These are phyloP conservation scores for Salvator merianae DNA, from an alignment of 2,113 vertebrate genomes.

Conservation along the genomic window DNA sequence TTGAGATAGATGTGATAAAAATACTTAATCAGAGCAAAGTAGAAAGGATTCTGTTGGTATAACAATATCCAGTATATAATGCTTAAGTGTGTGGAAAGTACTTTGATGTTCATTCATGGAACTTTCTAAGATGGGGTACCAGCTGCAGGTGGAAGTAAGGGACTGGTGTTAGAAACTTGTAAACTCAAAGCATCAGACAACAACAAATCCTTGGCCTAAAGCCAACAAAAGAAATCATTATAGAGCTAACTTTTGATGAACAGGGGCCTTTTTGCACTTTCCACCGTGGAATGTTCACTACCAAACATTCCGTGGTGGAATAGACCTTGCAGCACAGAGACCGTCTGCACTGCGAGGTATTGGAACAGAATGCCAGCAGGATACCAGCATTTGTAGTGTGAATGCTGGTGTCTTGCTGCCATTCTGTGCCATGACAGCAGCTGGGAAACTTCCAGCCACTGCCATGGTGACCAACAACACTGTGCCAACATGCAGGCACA, in stretches of 20 bases:
- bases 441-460: too few relatives aligned
- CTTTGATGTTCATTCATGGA: background rate
- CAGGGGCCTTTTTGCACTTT: too few relatives aligned
- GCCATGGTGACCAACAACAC: too few relatives aligned
- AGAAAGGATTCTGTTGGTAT: background rate
- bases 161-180: background rate
- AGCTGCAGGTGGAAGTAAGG: background rate
- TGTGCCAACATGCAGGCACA: too few relatives aligned
- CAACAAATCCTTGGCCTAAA: background rate
- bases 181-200: background rate
- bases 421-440: too few relatives aligned
- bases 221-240: background rate
- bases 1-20: background rate
- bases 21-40: conserved; percentile 14
- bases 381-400: too few relatives aligned
- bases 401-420: too few relatives aligned
- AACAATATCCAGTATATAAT: background rate
- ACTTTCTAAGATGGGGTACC: background rate
- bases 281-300: too few relatives aligned
- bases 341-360: too few relatives aligned
- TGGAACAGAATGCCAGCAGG: too few relatives aligned
- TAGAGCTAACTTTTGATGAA: background rate
- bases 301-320: too few relatives aligned
- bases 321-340: too few relatives aligned
- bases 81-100: background rate